Evolutionary conservation across 2,113 vertebrate species (phyloP), one percentile per base, ranked within the genome.

Genomic region (Chaenogobius annularis): DNA sequence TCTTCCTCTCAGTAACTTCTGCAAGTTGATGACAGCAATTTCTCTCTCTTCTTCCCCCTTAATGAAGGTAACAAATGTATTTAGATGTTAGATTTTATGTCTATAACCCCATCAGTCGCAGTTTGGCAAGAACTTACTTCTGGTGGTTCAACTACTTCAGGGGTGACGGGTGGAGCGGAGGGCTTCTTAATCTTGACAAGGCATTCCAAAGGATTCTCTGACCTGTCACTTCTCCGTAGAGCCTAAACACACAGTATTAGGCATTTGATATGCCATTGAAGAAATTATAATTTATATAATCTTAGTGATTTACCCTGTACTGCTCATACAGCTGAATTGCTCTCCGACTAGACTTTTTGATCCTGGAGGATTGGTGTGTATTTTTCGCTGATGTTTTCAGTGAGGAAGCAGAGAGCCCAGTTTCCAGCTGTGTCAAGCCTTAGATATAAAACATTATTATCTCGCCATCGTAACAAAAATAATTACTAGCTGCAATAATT

Each of bases 1-100:
- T 84, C 96, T 93, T 84, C 97, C 97, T 77, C 96, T 93, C 56
- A 99, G 89, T 74, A 98, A 73, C 77, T 94, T 95, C 87, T 99
- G 97, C 80, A 98, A 80, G 75, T 74, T 85, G 82, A 96, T 95
- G 69, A 95, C 90, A 35, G 96, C 95, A 70, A 95, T 87, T 77
- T 98, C 96, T 68, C 10, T 92, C 65, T 97, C 94, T 89, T 97
- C 97, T 15, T 96, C 95, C 26, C 93, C 93, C 97, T 98, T 69
- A 55, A 62, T 13, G 58, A 22, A 74, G 1, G 59, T 5, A 58
- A n/a, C 1, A 43, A 62, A 52, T 35, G 40, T 55, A 55, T 3
- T 54, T 11, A 37, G 1, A 11, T n/a, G n/a, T n/a, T n/a, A n/a
- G n/a, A n/a, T n/a, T n/a, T n/a, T n/a, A 23, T 47, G 37, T 35